phyloP scores from a whole-genome alignment of 1,140 invertebrate species.

The Meloidogyne chitwoodi region DNA sequence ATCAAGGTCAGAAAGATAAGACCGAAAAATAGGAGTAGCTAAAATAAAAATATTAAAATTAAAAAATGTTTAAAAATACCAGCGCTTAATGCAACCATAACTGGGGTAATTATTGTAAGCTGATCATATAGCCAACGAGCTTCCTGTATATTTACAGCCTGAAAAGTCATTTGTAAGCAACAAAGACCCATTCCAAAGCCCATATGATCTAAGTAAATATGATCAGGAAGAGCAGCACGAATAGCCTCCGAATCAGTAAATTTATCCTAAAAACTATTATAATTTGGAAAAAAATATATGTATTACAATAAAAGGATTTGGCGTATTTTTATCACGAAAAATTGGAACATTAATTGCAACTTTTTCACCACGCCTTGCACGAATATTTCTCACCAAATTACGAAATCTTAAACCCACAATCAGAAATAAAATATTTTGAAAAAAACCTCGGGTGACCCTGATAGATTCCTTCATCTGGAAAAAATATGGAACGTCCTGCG shows the following conservation, averaged over 20 bases:
- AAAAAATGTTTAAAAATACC: neutral
- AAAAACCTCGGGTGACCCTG: slow-evolving; percentile 45
- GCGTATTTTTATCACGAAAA: slow-evolving; percentile 79
- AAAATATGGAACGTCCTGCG: slow-evolving; percentile 81
- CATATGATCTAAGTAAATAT: slow-evolving; percentile 96
- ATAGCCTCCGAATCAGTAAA: slow-evolving; percentile 62
- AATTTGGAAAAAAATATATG: slow-evolving; percentile 10
- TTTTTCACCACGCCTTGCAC: slow-evolving; percentile 82
- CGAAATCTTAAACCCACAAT: slow-evolving; percentile 61
- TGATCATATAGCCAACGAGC: slow-evolving; percentile 94
- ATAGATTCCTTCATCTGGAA: slow-evolving; percentile 89
- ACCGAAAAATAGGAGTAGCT: slow-evolving; percentile 86
- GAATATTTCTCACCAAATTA: slow-evolving; percentile 87
- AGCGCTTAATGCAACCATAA: slow-evolving; percentile 91
- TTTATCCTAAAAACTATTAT: slow-evolving; percentile 69
- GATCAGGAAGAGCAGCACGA: slow-evolving; percentile 65
- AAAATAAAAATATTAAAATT: neutral
- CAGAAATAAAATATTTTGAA: slow-evolving; percentile 31
- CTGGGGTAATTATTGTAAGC: slow-evolving; percentile 89
- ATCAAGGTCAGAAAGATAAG: slow-evolving; percentile 87
- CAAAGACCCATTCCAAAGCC: slow-evolving; percentile 95
- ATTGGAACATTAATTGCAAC: slow-evolving; percentile 90
- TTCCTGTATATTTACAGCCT: slow-evolving; percentile 93
- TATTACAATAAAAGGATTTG: slow-evolving; percentile 65
- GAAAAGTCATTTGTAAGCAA: slow-evolving; percentile 78